These are phyloP conservation scores for Indri indri DNA, from an alignment of 2,113 vertebrate genomes.

Conservation along the genomic window DNA sequence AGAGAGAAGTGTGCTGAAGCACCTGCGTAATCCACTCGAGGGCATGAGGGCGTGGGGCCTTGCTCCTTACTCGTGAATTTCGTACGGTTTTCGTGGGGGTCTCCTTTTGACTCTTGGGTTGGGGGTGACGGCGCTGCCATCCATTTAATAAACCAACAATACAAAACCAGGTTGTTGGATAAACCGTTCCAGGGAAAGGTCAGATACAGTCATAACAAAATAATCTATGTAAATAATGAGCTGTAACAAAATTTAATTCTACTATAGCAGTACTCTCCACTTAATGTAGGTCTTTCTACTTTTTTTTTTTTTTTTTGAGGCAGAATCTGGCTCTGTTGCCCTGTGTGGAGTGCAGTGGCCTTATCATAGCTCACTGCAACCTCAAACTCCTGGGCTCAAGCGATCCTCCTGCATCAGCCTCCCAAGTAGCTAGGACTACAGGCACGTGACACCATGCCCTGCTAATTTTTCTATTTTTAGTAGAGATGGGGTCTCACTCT, in stretches of 20 bases:
- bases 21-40: fast-evolving
- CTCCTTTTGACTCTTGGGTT: neutral
- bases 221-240: neutral
- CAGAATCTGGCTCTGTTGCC: too few species aligned
- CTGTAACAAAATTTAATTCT: neutral
- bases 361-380: too few species aligned
- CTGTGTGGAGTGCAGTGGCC: too few species aligned
- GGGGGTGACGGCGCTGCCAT: neutral
- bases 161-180: neutral
- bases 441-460: too few species aligned
- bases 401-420: too few species aligned
- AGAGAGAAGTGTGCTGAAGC: neutral
- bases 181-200: neutral
- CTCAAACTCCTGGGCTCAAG: too few species aligned
- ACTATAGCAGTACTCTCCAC: neutral
- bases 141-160: neutral
- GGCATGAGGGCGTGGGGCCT: neutral
- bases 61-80: neutral
- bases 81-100: neutral
- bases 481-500: too few species aligned
- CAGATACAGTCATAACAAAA: neutral
- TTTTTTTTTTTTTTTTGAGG: neutral
- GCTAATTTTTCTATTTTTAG: too few species aligned
- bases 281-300: neutral
- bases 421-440: too few species aligned